These are phyloP conservation scores for Formicarius rufipectus DNA, from an alignment of 2,113 vertebrate genomes.

Conservation along the genomic window DNA sequence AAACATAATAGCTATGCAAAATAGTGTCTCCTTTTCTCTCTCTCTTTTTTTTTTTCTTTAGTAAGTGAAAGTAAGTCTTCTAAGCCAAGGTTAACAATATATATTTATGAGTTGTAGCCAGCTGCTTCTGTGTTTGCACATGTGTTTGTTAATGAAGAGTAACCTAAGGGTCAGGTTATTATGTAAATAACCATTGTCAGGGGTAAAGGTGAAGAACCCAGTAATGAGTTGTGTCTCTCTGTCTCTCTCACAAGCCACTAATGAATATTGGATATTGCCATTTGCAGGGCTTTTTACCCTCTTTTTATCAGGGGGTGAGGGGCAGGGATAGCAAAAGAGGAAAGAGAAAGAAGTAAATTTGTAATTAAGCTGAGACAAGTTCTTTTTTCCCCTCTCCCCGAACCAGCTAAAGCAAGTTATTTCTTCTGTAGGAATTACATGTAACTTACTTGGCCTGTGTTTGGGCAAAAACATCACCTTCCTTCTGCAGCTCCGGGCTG, in stretches of 20 bases:
- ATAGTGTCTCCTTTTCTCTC: background rate
- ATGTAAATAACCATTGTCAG: conserved; percentile 82
- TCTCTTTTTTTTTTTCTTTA: background rate
- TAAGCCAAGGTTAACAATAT: conserved; percentile 70
- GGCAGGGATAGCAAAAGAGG: conserved; percentile 9
- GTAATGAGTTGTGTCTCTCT: conserved; percentile 72
- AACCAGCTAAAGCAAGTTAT: background rate
- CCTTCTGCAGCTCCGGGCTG: background rate
- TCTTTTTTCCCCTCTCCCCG: background rate
- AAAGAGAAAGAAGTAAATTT: conserved; percentile 16
- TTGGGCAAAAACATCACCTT: background rate
- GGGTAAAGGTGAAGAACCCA: conserved; percentile 78
- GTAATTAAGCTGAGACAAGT: conserved; percentile 40
- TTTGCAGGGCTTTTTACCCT: conserved; percentile 63
- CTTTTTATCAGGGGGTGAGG: conserved; percentile 18
- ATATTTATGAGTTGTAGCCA: conserved; percentile 73
- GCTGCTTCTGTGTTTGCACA: conserved; percentile 76
- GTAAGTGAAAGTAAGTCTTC: conserved; percentile 61
- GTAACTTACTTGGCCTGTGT: background rate
- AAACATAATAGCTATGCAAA: conserved; percentile 52
- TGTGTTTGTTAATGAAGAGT: conserved; percentile 82
- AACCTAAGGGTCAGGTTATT: conserved; percentile 83
- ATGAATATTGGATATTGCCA: conserved; percentile 68
- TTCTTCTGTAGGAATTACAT: background rate
- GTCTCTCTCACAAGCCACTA: conserved; percentile 58